A percentile compares a stretch with the other conserved stretches of the same genome.
phyloP scores from a whole-genome alignment of 1,140 invertebrate species.

The Eulimnadia texana region DNA sequence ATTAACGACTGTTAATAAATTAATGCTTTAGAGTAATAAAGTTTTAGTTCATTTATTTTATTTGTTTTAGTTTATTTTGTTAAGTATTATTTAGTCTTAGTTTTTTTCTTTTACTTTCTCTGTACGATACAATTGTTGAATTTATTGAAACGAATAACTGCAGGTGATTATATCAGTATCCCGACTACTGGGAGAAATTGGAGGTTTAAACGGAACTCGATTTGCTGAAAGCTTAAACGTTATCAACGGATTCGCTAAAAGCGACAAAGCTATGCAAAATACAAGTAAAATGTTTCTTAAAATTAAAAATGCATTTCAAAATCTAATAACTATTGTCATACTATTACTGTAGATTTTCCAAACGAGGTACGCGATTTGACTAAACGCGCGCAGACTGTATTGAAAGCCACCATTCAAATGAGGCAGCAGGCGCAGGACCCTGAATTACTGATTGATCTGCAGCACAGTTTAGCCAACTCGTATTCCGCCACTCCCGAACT shows the following conservation, averaged over 20 bases:
- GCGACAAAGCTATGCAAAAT: conserved; percentile 85
- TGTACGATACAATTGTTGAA: conserved; percentile 2
- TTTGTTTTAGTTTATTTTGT: no score
- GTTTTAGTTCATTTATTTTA: no score
- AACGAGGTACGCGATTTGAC: conserved; percentile 82
- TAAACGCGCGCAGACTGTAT: conserved; percentile 74
- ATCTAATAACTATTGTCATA: background rate
- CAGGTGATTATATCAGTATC: conserved; percentile 76
- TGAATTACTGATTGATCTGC: conserved; percentile 78
- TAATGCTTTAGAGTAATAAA: background rate
- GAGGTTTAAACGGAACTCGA: conserved; percentile 68
- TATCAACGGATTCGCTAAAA: conserved; percentile 81
- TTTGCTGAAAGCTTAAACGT: conserved; percentile 83
- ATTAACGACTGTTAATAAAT: no score
- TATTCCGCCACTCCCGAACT: conserved; percentile 88
- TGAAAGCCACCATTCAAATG: conserved; percentile 87
- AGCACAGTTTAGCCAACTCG: conserved; percentile 82
- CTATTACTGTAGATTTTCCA: conserved; percentile 47
- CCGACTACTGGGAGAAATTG: conserved; percentile 71
- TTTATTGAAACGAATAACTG: conserved; percentile 18
- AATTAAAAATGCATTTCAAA: background rate
- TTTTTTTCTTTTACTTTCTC: no score
- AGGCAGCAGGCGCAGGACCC: conserved; percentile 72
- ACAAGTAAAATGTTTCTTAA: conserved; percentile 42
- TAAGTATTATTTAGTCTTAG: no score